phyloP scores from a whole-genome alignment of 2,888 invertebrate genomes.

The Idaea dimidiata region DNA sequence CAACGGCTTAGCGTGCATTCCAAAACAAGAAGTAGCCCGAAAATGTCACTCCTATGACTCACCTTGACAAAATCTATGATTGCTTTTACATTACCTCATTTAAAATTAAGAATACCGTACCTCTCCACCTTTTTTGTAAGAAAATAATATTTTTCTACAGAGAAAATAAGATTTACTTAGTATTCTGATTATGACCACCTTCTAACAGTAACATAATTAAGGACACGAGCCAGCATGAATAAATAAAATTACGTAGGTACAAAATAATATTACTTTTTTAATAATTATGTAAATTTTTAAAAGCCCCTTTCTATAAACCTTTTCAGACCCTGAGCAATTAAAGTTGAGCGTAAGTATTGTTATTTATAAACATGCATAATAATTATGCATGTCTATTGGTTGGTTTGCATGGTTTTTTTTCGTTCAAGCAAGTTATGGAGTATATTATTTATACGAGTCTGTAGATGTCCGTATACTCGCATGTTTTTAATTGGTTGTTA shows the following conservation, averaged over 20 bases:
- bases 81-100: no score
- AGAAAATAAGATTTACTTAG: conserved; percentile 8
- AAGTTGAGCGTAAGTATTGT: not conserved
- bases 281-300: conserved; percentile 6
- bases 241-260: conserved; percentile 4
- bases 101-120: no score
- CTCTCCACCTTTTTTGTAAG: conserved; percentile 4
- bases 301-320: not conserved
- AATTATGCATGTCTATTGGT: not conserved
- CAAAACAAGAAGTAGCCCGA: no score
- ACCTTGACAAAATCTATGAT: no score
- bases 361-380: not conserved
- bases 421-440: no score
- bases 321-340: not conserved
- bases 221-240: conserved; percentile 6
- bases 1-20: no score
- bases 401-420: not conserved
- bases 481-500: no score
- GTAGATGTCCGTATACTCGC: no score
- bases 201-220: conserved; percentile 13
- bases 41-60: no score
- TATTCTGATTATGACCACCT: conserved; percentile 18
- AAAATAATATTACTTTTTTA: no score
- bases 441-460: no score
- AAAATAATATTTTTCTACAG: not conserved